A percentile compares a stretch with the other conserved stretches of the same genome.
Conservation (phyloP, 2,797 vertebrate species). For the Melanotaenia boesemani region DNA sequence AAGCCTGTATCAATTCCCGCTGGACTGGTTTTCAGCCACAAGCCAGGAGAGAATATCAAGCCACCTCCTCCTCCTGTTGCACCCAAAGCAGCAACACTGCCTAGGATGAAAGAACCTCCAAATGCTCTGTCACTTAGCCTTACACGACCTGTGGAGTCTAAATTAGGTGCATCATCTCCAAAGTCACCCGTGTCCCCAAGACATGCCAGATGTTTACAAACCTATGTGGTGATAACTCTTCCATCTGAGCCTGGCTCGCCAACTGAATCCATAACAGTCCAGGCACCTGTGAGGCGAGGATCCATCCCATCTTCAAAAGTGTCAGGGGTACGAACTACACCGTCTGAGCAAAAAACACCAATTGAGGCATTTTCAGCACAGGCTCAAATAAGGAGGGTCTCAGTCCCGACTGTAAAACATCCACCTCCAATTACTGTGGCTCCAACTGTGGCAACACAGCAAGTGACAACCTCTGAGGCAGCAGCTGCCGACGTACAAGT, state of each 20-base stretch:
- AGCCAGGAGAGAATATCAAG: constrained; percentile 87
- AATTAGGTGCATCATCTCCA: constrained; percentile 86
- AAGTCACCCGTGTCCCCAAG: constrained; percentile 95
- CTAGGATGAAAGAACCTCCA: constrained; percentile 87
- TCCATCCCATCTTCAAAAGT: constrained; percentile 81
- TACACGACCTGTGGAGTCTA: constrained; percentile 88
- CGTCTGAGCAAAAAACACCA: constrained; percentile 78
- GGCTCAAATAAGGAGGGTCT: constrained; percentile 67
- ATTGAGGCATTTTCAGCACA: constrained; percentile 64
- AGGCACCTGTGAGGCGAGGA: constrained; percentile 80
- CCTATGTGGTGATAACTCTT: constrained; percentile 97
- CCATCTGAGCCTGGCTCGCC: constrained; percentile 96
- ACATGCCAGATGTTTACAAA: constrained; percentile 90
- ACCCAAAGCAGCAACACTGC: constrained; percentile 83
- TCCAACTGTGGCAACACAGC: constrained; percentile 68
- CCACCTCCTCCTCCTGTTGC: constrained; percentile 83
- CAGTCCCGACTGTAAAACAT: constrained; percentile 70
- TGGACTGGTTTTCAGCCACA: constrained; percentile 93
- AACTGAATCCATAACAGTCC: constrained; percentile 83
- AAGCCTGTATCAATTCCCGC: constrained; percentile 94
- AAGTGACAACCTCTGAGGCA: constrained; percentile 77
- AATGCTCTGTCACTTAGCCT: constrained; percentile 91
- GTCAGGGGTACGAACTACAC: constrained; percentile 73
- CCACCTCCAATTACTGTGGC: constrained; percentile 45
- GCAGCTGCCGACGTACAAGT: constrained; percentile 54